These are phyloP conservation scores for Carduelis carduelis DNA, from an alignment of 2,797 vertebrate genomes.

Conservation along the genomic window DNA sequence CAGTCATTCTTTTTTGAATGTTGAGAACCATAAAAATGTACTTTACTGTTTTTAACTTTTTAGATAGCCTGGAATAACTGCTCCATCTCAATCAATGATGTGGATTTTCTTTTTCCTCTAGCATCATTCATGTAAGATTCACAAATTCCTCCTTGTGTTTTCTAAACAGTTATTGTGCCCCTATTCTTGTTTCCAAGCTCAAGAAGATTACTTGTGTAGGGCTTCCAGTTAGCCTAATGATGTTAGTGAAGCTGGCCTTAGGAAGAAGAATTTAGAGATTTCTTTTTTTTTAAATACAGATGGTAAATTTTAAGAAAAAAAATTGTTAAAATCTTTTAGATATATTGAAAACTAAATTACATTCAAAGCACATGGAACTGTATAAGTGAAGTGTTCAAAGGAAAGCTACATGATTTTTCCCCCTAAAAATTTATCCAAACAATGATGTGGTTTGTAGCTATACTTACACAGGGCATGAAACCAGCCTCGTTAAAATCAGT, in stretches of 20 bases:
- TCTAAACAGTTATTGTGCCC: background rate
- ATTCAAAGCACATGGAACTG: background rate
- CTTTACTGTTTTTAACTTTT: background rate
- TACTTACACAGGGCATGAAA: background rate
- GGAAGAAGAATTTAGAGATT: background rate
- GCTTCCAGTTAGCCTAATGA: background rate
- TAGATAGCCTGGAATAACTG: background rate
- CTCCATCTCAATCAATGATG: fast-evolving
- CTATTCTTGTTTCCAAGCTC: background rate
- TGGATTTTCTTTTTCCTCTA: background rate
- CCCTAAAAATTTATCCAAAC: background rate
- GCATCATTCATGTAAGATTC: background rate
- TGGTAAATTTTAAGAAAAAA: background rate
- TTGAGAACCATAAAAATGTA: background rate
- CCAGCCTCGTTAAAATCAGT: background rate
- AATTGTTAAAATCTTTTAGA: background rate
- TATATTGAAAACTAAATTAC: background rate
- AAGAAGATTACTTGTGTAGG: background rate
- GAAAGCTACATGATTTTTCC: background rate
- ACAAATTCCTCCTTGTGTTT: background rate
- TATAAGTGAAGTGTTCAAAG: background rate
- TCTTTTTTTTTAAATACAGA: background rate
- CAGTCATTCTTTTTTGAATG: background rate
- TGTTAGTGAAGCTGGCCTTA: background rate
- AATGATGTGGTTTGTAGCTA: background rate